These are phyloP conservation scores for Champsocephalus gunnari DNA, from an alignment of 2,797 vertebrate species.

Conservation along the genomic window DNA sequence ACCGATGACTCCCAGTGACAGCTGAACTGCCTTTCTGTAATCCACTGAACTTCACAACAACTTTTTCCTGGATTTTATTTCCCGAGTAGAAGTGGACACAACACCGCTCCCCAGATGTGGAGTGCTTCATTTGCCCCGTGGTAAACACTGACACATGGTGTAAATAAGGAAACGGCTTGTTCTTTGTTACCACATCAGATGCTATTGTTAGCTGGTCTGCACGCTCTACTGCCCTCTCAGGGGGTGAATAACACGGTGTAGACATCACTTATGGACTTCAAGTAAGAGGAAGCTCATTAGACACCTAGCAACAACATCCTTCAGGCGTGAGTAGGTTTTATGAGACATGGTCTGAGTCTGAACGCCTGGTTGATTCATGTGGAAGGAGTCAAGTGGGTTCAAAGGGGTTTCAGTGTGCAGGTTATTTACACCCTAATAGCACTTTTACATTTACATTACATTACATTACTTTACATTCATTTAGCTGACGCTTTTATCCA, in stretches of 20 bases:
- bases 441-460: not conserved
- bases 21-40: not conserved
- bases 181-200: constrained; percentile 3
- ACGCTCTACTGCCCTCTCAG: constrained; percentile 19
- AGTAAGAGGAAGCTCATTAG: constrained; percentile 66
- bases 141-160: constrained; percentile 66
- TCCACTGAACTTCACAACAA: not conserved
- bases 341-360: constrained; percentile 23
- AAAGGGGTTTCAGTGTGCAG: not conserved
- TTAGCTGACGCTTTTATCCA: too few species aligned
- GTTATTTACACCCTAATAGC: not conserved
- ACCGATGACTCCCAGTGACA: not conserved
- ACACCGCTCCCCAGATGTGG: constrained; percentile 67
- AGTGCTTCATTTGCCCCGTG: constrained; percentile 34
- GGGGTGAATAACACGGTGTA: constrained; percentile 51
- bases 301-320: constrained; percentile 7
- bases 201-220: constrained; percentile 62
- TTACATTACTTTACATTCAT: too few species aligned
- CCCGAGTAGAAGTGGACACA: constrained; percentile 5
- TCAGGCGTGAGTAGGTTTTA: constrained; percentile 43
- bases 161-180: constrained; percentile 46
- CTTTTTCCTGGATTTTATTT: constrained; percentile 10
- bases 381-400: constrained; percentile 16
- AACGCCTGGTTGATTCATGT: constrained; percentile 10
- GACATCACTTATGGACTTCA: constrained; percentile 58